phyloP scores from a whole-genome alignment of 2,888 invertebrate species.

The Drymonia ruficornis region DNA sequence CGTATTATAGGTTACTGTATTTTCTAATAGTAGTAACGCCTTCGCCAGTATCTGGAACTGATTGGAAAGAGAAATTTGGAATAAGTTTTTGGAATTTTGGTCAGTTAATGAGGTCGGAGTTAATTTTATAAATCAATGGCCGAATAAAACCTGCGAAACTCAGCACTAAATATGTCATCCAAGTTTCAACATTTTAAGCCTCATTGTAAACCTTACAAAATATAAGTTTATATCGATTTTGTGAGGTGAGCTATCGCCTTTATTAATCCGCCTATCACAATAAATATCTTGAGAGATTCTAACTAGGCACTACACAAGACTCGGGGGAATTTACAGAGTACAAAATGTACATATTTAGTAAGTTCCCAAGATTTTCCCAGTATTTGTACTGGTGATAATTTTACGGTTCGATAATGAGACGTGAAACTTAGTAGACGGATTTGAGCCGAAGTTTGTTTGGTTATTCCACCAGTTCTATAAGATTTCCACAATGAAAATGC shows the following conservation, averaged over 20 bases:
- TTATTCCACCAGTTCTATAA: background rate
- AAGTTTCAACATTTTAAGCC: background rate
- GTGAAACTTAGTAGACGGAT: background rate
- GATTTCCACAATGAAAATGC: background rate
- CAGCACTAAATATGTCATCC: background rate
- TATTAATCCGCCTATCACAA: too few species aligned
- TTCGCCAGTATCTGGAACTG: constrained; percentile 75
- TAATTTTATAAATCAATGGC: background rate
- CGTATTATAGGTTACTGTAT: constrained; percentile 3
- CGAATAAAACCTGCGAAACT: background rate
- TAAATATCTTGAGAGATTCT: too few species aligned
- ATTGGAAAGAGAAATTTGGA: constrained; percentile 37
- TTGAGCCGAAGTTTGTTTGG: background rate
- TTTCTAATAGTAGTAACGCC: constrained; percentile 72
- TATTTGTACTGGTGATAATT: too few species aligned
- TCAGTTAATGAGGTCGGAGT: constrained; percentile 10
- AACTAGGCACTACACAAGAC: too few species aligned
- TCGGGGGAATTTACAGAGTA: too few species aligned
- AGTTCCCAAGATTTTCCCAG: too few species aligned
- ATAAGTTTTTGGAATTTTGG: constrained; percentile 23
- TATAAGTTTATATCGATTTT: too few species aligned
- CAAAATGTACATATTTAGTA: too few species aligned
- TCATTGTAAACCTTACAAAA: too few species aligned
- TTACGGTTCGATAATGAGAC: too few species aligned
- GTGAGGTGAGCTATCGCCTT: too few species aligned